phyloP scores from a whole-genome alignment of 1,140 invertebrate genomes.

The Hydropsyche tenuis region DNA sequence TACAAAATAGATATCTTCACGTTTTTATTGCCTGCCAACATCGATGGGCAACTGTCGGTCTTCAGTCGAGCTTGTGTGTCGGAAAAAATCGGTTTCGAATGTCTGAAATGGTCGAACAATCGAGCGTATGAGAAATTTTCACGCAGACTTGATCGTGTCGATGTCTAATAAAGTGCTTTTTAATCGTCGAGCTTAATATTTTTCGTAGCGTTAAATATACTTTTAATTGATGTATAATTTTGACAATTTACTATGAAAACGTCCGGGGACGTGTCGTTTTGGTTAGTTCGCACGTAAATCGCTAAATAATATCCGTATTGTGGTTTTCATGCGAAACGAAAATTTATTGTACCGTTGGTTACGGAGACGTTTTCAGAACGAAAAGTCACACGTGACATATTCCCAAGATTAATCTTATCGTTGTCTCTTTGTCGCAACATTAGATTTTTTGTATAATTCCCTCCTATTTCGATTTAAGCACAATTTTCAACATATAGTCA shows the following conservation, averaged over 20 bases:
- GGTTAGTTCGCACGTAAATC: constrained; percentile 20
- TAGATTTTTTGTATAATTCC: not conserved
- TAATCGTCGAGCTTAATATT: constrained; percentile 20
- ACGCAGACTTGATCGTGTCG: constrained; percentile 7
- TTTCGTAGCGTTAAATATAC: constrained; percentile 20
- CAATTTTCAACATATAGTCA: too few relatives aligned
- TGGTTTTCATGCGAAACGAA: constrained; percentile 5
- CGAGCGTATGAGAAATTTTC: not conserved
- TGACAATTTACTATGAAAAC: not conserved
- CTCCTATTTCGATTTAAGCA: too few relatives aligned
- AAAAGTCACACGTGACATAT: too few relatives aligned
- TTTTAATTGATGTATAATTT: constrained; percentile 26
- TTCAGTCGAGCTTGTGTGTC: too few relatives aligned
- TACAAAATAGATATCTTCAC: constrained; percentile 34
- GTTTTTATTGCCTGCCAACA: constrained; percentile 10
- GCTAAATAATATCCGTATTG: constrained; percentile 16
- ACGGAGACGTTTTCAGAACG: too few relatives aligned
- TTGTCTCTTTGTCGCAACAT: too few relatives aligned
- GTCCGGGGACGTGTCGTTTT: not conserved
- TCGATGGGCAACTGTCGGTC: constrained; percentile 27
- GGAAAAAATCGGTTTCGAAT: not conserved
- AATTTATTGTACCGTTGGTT: not conserved
- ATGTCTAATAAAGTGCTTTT: constrained; percentile 26
- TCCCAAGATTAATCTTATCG: too few relatives aligned
- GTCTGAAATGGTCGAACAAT: not conserved